Evolutionary conservation across 1,140 invertebrate genomes (phyloP), one percentile per base, ranked within the genome.

Genomic region (Stenopsyche tienmushanensis): DNA sequence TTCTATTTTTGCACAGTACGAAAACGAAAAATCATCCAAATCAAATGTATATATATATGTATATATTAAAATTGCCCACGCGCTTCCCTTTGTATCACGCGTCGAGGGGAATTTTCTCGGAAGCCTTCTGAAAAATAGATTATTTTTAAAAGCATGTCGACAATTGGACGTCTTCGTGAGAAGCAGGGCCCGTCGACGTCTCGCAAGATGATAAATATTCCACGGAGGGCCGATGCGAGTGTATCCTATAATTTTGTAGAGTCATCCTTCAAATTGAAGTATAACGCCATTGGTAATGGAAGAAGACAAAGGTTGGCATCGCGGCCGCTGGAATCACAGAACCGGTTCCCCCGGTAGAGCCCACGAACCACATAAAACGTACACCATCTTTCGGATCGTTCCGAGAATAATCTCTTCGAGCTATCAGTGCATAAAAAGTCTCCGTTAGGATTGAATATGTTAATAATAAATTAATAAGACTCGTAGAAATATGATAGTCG

Each of bases 161-260:
- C 9, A 49, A 21, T 5, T 45, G 42, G 45, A 49, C 23, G n/a
- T 5, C 5, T 25, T 25, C 50, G 50, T 53, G 50, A 53, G 50
- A 53, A 53, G 7, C 2, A 17, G 3, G 47, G 21, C 2, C 23
- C n/a, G 53, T 1, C 5, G 29, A 34, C 13, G 29, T 7, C 13
- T 7, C 29, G 5, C 29, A 13, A 34, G 29, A 13, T 34, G 29
- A 34, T n/a, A n/a, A n/a, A n/a, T n/a, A n/a, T n/a, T n/a, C n/a
- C n/a, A n/a, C n/a, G n/a, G n/a, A n/a, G n/a, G n/a, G n/a, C n/a
- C n/a, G n/a, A n/a, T n/a, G n/a, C 34, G 18, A 7, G 34, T n/a
- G 29, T 55, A 55, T 57, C 54, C 54, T 57, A 42, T 57, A 57
- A 57, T 57, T 57, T 57, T 3, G 54, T 42, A 42, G 8, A 42